Evolutionary conservation across 2,113 vertebrate genomes (phyloP), one percentile per base, ranked within the genome.

Genomic region (Proterorhinus semilunaris): DNA sequence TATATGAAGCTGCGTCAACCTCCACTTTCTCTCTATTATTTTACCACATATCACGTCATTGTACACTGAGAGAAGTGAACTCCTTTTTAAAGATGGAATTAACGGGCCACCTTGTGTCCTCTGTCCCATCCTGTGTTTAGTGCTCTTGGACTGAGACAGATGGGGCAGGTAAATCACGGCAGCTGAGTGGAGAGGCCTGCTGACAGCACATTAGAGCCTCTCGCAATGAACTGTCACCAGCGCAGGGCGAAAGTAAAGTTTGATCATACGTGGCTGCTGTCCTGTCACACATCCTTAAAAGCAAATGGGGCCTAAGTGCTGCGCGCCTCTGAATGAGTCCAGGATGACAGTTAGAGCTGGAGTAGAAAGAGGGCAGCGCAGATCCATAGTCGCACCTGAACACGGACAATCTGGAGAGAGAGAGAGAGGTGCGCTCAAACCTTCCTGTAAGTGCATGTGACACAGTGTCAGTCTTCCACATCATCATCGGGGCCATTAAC

Each of bases 251-350:
- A 88, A 89, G 90, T 84, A 89, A 88, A 90, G 90, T 92, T 88
- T 92, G 89, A 91, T 91, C 88, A 90, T 85, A 91, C 73, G 89
- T 85, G 84, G 83, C 86, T 91, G 85, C 88, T 85, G 85, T 89
- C 90, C 91, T 91, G 90, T 91, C 91, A 92, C 90, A 92, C 91
- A 91, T 90, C 88, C 90, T 92, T 92, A 92, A 92, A 89, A 91
- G 91, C 91, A 92, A 92, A 93, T 90, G 91, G 91, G 89, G 82
- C 88, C 89, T 92, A 92, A 92, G 92, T 92, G 91, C 88, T 87
- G 89, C 80, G 58, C 76, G 79, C 86, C 86, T 87, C 87, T 69
- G 82, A 85, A 86, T 83, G 84, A 87, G 86, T 70, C 82, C 72
- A 83, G 89, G 87, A 90, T 91, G 91, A 91, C 89, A 91, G 90